These are phyloP conservation scores for Microcebus griseorufus DNA, from an alignment of 2,113 vertebrate genomes.

Conservation along the genomic window DNA sequence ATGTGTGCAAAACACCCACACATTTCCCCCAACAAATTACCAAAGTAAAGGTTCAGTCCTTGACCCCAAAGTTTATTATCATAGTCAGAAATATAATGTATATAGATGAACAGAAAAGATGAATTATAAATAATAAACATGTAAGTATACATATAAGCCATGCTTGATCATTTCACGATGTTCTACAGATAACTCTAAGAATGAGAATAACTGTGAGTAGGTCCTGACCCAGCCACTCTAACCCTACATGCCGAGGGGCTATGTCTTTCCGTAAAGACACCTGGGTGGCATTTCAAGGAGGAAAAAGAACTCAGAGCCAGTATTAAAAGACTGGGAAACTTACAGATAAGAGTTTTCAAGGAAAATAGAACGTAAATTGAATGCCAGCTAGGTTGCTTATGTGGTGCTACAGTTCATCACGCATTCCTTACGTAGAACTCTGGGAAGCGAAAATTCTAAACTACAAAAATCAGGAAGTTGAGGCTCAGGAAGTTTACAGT, in stretches of 20 bases:
- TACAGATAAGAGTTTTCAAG: not conserved
- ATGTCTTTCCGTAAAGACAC: not conserved
- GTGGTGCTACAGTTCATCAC: not conserved
- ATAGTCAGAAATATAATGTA: not conserved
- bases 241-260: fast-evolving
- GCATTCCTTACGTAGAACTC: not conserved
- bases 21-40: not conserved
- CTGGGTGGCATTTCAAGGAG: not conserved
- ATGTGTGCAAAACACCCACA: not conserved
- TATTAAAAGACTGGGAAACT: not conserved
- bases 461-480: not conserved
- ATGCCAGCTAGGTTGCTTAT: not conserved
- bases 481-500: not conserved
- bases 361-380: not conserved
- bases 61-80: not conserved
- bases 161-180: not conserved
- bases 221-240: not conserved
- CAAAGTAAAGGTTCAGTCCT: not conserved
- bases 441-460: not conserved
- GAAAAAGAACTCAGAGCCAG: not conserved
- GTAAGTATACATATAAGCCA: not conserved
- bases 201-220: not conserved
- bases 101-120: not conserved
- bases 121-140: not conserved
- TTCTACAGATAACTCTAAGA: not conserved